A percentile compares a stretch with the other conserved stretches of the same genome.
Evolutionary conservation across 2,888 invertebrate genomes (phyloP).

Genomic region (Scaptomyza cyrtandrae): DNA sequence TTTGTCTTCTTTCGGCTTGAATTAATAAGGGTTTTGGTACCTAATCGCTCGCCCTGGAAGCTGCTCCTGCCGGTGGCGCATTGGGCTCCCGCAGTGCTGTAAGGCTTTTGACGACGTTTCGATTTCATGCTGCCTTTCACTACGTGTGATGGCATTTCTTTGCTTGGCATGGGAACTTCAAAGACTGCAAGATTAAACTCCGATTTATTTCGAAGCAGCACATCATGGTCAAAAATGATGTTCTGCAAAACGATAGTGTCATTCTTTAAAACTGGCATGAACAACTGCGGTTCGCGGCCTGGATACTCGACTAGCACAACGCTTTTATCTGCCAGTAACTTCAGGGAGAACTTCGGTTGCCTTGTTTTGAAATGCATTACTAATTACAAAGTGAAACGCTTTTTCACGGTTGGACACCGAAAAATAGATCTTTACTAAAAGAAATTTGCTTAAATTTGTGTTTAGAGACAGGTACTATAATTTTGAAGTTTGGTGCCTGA

Average conservation of each 20-base stretch:
- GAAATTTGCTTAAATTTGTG: neutral
- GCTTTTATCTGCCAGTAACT: conserved; percentile 43
- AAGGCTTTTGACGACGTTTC: neutral
- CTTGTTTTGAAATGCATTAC: conserved; percentile 28
- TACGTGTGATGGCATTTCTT: neutral
- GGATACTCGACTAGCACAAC: conserved; percentile 49
- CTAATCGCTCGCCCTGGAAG: conserved; percentile 22
- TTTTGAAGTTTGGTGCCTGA: conserved; percentile 34
- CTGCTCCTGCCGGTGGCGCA: neutral
- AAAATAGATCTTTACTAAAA: neutral
- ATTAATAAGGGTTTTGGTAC: neutral
- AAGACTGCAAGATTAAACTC: neutral
- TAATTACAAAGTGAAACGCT: conserved; percentile 2
- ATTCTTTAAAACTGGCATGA: conserved; percentile 41
- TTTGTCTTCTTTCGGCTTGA: neutral
- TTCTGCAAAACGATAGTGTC: conserved; percentile 37
- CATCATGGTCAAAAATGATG: conserved; percentile 35
- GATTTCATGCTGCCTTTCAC: neutral
- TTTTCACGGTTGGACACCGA: conserved; percentile 10
- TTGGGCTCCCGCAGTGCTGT: neutral
- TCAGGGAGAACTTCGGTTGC: conserved; percentile 46
- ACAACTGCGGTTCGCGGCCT: conserved; percentile 46
- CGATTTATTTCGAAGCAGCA: neutral
- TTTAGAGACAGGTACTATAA: neutral
- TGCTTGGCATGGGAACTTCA: neutral